Evolutionary conservation across 2,113 vertebrate genomes (phyloP).

Genomic region (Vombatus ursinus): DNA sequence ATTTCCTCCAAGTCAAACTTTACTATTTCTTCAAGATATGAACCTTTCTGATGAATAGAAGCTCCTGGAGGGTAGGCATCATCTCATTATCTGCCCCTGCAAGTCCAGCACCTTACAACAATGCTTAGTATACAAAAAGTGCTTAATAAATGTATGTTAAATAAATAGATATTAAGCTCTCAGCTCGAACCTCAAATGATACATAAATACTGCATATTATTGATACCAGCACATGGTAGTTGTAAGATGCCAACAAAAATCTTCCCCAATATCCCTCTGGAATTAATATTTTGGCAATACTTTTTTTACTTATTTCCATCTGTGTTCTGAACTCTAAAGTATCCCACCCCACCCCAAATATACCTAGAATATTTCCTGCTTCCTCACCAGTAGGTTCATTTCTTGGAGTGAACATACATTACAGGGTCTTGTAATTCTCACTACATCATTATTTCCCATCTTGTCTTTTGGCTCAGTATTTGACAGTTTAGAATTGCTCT

Average conservation of each 20-base stretch:
- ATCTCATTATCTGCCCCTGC: neutral
- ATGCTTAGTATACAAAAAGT: neutral
- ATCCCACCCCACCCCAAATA: neutral
- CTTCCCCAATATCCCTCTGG: neutral
- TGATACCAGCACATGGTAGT: neutral
- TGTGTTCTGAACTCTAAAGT: neutral
- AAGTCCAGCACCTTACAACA: neutral
- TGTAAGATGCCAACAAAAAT: neutral
- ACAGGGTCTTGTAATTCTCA: conserved; percentile 59
- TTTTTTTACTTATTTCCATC: neutral
- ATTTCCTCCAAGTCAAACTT: neutral
- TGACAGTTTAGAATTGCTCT: conserved; percentile 52
- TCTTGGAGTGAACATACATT: conserved; percentile 49
- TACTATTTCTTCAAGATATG: neutral
- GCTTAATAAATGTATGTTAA: neutral
- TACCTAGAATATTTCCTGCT: neutral
- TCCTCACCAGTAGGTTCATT: conserved; percentile 71
- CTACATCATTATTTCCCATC: conserved; percentile 14
- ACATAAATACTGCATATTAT: fast-evolving
- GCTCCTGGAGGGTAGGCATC: neutral
- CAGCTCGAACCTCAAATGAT: neutral
- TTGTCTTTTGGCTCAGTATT: conserved; percentile 20
- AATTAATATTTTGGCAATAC: neutral
- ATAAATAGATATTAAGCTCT: neutral
- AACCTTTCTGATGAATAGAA: conserved; percentile 62